phyloP scores from a whole-genome alignment of 2,797 vertebrate genomes.

The Acropternis orthonyx region DNA sequence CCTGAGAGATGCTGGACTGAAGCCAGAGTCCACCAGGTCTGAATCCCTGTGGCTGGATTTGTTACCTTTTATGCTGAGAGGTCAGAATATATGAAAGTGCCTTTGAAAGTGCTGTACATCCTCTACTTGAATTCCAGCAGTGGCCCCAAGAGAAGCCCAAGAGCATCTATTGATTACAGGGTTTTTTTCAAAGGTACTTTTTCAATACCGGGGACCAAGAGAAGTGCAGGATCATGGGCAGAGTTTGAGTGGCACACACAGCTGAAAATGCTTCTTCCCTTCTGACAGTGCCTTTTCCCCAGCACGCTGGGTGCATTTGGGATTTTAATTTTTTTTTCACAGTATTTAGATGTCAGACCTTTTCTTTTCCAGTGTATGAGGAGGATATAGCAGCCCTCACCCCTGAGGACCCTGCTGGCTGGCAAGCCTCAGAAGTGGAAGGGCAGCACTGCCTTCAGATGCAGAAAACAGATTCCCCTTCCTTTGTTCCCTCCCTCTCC shows the following conservation, averaged over 20 bases:
- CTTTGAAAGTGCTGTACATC: slow-evolving; percentile 43
- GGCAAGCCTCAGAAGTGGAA: neutral
- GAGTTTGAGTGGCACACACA: neutral
- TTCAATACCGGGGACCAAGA: neutral
- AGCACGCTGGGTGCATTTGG: neutral
- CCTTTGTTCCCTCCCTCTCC: neutral
- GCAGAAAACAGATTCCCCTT: neutral
- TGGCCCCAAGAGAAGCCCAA: slow-evolving; percentile 40
- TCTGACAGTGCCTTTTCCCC: neutral
- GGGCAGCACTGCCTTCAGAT: neutral
- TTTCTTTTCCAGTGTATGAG: neutral
- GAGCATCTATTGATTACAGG: slow-evolving; percentile 48
- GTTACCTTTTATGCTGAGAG: slow-evolving; percentile 47
- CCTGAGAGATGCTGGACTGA: neutral
- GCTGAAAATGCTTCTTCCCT: neutral
- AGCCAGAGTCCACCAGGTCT: neutral
- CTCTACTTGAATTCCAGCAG: slow-evolving; percentile 17
- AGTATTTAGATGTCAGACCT: neutral
- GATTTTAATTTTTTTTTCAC: neutral
- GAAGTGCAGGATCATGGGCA: neutral
- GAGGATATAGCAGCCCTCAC: neutral
- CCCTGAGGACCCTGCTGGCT: neutral
- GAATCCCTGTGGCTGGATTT: slow-evolving; percentile 18
- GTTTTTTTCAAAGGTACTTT: slow-evolving; percentile 33
- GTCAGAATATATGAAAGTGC: slow-evolving; percentile 38